Conservation (phyloP, 2,888 invertebrate genomes). For the Acronicta leporina region DNA sequence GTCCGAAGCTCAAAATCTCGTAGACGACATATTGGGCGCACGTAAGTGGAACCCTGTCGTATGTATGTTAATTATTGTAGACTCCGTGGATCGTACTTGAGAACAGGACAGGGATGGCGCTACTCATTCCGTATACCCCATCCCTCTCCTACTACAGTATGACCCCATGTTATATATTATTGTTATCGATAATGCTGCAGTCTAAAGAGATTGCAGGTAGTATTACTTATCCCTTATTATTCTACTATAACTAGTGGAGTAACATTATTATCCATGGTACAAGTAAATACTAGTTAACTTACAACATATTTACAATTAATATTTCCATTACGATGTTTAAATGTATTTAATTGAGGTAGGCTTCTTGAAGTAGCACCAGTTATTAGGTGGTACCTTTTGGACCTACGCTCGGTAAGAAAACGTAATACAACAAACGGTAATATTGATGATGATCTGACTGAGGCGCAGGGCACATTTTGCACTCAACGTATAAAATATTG, state of each 20-base stretch:
- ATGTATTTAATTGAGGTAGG: slow-evolving; percentile 19
- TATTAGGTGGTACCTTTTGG: slow-evolving; percentile 12
- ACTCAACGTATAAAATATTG: slow-evolving; percentile 15
- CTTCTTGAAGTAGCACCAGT: slow-evolving; percentile 10
- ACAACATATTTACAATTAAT: slow-evolving; percentile 25
- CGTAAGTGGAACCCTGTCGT: slow-evolving; percentile 36
- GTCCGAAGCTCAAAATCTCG: slow-evolving; percentile 58
- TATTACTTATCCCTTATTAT: slow-evolving; percentile 13
- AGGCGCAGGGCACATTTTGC: slow-evolving; percentile 10
- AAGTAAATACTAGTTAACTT: slow-evolving; percentile 32
- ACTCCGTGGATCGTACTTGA: slow-evolving; percentile 5
- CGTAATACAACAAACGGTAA: slow-evolving; percentile 21
- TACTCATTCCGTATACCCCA: neutral
- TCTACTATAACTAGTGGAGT: slow-evolving; percentile 14
- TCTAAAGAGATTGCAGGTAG: slow-evolving; percentile 25
- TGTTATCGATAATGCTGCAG: slow-evolving; percentile 40
- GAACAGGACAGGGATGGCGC: neutral
- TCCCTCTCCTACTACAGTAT: neutral
- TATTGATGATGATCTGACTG: slow-evolving; percentile 42
- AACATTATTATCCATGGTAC: slow-evolving; percentile 11
- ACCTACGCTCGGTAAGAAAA: slow-evolving; percentile 12
- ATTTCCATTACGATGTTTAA: slow-evolving; percentile 22
- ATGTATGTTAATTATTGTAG: slow-evolving; percentile 38
- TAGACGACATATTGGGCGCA: slow-evolving; percentile 49
- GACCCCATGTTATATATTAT: slow-evolving; percentile 29